Conservation (phyloP, 1,140 invertebrate genomes). For the Scaptodrosophila lebanonensis region DNA sequence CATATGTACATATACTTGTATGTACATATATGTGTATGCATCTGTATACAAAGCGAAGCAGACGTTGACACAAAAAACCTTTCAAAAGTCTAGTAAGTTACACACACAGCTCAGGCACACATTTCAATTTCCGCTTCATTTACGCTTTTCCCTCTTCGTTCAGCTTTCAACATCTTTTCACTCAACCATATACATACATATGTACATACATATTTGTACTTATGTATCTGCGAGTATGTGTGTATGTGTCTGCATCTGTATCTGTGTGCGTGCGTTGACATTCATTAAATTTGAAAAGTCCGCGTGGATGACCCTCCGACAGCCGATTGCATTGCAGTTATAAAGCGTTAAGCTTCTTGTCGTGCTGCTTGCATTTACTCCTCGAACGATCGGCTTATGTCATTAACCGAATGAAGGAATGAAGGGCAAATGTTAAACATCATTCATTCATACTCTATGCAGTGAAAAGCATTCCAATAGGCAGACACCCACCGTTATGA, state of each 20-base stretch:
- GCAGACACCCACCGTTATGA: too few relatives aligned
- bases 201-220: background rate
- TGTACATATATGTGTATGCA: background rate
- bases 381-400: too few relatives aligned
- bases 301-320: too few relatives aligned
- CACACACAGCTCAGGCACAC: constrained; percentile 44
- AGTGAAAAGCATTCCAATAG: too few relatives aligned
- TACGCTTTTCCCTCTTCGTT: constrained; percentile 21
- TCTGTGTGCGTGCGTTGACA: background rate
- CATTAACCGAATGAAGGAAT: too few relatives aligned
- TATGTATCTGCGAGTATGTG: background rate
- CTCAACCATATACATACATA: constrained; percentile 9
- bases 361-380: too few relatives aligned
- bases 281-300: constrained; percentile 22
- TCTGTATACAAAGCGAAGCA: constrained; percentile 27
- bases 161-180: constrained; percentile 23
- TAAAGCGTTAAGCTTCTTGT: too few relatives aligned
- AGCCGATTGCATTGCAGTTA: too few relatives aligned
- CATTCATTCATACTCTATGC: too few relatives aligned
- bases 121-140: constrained; percentile 65
- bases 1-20: background rate
- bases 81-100: constrained; percentile 53
- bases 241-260: background rate
- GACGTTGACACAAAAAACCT: constrained; percentile 60
- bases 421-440: too few relatives aligned